Evolutionary conservation across 2,888 invertebrate species (phyloP).

Genomic region (Erebia aethiops): DNA sequence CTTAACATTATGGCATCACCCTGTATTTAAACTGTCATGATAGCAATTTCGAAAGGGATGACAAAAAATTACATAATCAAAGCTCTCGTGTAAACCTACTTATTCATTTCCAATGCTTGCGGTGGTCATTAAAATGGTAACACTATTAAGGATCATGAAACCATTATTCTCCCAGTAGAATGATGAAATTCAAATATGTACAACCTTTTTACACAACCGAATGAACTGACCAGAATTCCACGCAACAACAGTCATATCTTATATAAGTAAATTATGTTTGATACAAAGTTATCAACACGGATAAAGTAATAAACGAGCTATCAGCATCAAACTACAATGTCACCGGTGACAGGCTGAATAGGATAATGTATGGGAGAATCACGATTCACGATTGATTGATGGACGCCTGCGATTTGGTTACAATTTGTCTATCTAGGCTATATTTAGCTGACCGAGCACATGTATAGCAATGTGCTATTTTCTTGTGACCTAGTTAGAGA

Average conservation of each 20-base stretch:
- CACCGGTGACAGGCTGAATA: conserved; percentile 50
- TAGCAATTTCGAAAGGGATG: no score
- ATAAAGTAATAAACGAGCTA: conserved; percentile 27
- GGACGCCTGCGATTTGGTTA: conserved; percentile 27
- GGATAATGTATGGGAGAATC: conserved; percentile 60
- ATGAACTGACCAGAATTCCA: background rate
- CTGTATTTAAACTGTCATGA: no score
- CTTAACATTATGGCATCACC: no score
- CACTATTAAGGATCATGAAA: no score
- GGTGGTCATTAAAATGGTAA: no score
- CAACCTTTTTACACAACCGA: background rate
- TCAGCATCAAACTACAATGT: conserved; percentile 29
- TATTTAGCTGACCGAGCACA: conserved; percentile 2
- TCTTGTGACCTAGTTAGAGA: background rate
- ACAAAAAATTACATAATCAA: no score
- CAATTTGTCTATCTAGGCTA: conserved; percentile 3
- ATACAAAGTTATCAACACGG: conserved; percentile 27
- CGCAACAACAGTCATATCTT: background rate
- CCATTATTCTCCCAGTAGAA: background rate
- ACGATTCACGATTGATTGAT: conserved; percentile 37
- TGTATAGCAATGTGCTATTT: background rate
- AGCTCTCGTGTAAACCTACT: no score
- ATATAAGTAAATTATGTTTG: background rate
- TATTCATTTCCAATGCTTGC: no score
- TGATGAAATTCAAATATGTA: background rate